Base-by-base conservation (phyloP, 2,113 vertebrate species). In the Cyphomyrus plagiostoma region DNA sequence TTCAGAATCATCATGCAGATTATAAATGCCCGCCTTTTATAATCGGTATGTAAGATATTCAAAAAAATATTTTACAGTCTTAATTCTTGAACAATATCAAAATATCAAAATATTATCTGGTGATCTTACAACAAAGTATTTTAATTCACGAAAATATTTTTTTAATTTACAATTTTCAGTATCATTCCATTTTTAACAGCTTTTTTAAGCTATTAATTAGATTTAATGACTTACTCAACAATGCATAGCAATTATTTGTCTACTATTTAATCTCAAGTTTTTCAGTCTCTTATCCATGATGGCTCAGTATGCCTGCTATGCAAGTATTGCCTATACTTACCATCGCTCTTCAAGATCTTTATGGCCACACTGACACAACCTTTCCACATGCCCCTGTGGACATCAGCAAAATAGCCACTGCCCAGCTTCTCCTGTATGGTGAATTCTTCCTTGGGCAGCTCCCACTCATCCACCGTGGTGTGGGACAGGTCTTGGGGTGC, bases 321-420 rank as follows among this genome's bases (percentile, higher is more conserved):
- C 26, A 35, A 45, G 80, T n/a, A 23, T 30, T 52, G 48, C 39
- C 5, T 52, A 15, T 58, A 11, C 93, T 93, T 86, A 95, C 95
- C 94, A 92, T 90, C 82, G 3, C 83, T 91, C n/a, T 93, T 92
- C 1, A 96, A 92, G 10, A 93, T 92, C 91, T 96, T 96, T 56
- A 96, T 88, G 21, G 96, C 95, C 5, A 96, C 95, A 13, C 66
- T 93, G 53, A 95, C 91, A 21, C 45, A 35, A 74, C 89, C 90
- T 89, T 94, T 96, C 94, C 95, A 96, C 58, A 92, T 91, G 23
- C 94, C 95, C 84, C 94, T 91, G 2, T 94, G 94, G 88, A 96
- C 95, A 48, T 95, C 91, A 35, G 94, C 93, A 3, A 95, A 96
- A 91, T 93, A 94, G 30, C 95, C 94, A 0, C 91, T 89, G 1